These are phyloP conservation scores for Bombylius major DNA, from an alignment of 2,888 invertebrate genomes.

Conservation along the genomic window DNA sequence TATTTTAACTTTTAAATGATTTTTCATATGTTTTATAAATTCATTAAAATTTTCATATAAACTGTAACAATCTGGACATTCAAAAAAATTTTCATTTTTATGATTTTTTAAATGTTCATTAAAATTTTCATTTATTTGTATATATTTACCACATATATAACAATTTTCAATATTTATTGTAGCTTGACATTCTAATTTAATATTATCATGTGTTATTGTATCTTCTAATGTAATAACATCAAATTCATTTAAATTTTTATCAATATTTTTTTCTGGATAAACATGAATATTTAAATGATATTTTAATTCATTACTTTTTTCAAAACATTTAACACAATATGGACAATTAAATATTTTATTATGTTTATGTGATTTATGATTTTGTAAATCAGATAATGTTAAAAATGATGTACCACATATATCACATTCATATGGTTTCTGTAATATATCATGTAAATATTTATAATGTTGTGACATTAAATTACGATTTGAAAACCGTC, in stretches of 20 bases:
- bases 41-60: constrained; percentile 4
- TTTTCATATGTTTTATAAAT: background rate
- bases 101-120: constrained; percentile 6
- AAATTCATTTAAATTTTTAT: background rate
- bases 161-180: background rate
- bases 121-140: background rate
- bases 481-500: background rate
- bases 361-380: background rate
- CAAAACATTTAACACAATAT: background rate
- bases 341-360: background rate
- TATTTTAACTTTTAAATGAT: background rate
- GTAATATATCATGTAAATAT: background rate
- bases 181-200: too few species aligned
- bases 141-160: background rate
- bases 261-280: background rate
- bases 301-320: background rate
- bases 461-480: background rate
- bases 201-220: background rate
- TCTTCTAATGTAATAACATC: too few species aligned
- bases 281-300: background rate
- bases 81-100: constrained; percentile 4
- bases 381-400: background rate
- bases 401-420: background rate
- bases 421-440: background rate
- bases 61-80: constrained; percentile 12